Conservation (phyloP, 2,888 invertebrate species). For the Phorcus lineatus region DNA sequence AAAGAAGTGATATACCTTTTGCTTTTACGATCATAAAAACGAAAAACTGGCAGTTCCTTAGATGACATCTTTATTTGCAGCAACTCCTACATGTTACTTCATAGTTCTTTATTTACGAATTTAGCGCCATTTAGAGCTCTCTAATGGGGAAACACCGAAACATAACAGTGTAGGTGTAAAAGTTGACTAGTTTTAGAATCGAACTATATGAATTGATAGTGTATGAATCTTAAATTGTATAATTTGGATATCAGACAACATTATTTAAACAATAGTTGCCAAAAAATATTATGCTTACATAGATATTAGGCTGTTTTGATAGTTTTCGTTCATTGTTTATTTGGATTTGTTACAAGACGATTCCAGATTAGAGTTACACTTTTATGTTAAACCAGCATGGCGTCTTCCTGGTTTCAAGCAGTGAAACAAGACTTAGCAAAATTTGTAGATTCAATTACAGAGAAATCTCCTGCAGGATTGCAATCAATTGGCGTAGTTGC, state of each 20-base stretch:
- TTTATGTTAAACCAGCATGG: not conserved
- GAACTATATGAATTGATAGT: not conserved
- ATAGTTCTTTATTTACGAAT: not conserved
- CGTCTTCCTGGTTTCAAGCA: not conserved
- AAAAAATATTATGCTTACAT: no score
- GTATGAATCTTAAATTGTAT: no score
- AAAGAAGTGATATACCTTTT: not conserved
- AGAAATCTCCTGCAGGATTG: no score
- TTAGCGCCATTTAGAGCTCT: not conserved
- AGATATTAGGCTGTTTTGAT: no score
- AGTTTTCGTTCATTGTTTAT: not conserved
- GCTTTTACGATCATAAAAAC: not conserved
- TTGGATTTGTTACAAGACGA: not conserved
- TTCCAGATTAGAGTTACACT: not conserved
- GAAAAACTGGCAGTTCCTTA: not conserved
- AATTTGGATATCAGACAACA: no score
- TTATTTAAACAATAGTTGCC: no score
- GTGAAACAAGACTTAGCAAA: conserved; percentile 4
- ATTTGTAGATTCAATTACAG: not conserved
- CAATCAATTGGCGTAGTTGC: no score
- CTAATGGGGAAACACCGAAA: not conserved
- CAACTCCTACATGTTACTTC: not conserved
- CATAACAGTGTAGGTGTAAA: not conserved
- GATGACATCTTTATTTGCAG: not conserved
- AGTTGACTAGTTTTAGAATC: not conserved